Evolutionary conservation across 2,888 invertebrate species (phyloP).

Genomic region (Andrena praecox): DNA sequence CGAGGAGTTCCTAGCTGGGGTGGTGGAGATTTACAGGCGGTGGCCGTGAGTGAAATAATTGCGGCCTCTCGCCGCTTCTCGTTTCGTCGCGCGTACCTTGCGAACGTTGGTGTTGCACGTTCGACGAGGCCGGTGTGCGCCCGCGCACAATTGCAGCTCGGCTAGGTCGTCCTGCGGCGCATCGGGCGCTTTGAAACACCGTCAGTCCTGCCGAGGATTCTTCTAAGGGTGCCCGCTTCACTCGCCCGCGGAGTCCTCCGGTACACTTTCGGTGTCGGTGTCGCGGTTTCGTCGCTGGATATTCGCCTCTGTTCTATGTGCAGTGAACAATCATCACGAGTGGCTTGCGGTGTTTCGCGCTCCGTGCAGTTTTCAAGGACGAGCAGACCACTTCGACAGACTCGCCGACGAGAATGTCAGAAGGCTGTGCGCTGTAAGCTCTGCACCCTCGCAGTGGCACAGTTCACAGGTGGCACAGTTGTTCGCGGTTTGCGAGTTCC

Average conservation of each 20-base stretch:
- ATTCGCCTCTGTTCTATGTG: not conserved
- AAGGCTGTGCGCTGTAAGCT: too few relatives aligned
- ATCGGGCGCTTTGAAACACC: slow-evolving; percentile 74
- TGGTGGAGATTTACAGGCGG: slow-evolving; percentile 46
- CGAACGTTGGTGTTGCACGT: slow-evolving; percentile 41
- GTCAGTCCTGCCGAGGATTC: slow-evolving; percentile 81
- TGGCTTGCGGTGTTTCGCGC: not conserved
- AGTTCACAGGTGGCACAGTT: too few relatives aligned
- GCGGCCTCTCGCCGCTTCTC: slow-evolving; percentile 42
- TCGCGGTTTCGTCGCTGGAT: slow-evolving; percentile 27
- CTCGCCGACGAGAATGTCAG: too few relatives aligned
- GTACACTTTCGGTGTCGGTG: slow-evolving; percentile 15
- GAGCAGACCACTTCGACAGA: too few relatives aligned
- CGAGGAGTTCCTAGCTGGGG: slow-evolving; percentile 12
- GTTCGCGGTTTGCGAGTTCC: too few relatives aligned
- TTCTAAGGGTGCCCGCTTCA: slow-evolving; percentile 76
- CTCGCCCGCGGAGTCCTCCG: slow-evolving; percentile 45
- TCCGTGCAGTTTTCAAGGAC: too few relatives aligned
- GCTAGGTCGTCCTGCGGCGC: slow-evolving; percentile 76
- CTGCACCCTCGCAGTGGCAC: too few relatives aligned
- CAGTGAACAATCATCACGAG: not conserved
- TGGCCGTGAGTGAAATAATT: slow-evolving; percentile 53
- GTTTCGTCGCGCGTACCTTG: slow-evolving; percentile 34
- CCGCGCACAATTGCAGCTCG: slow-evolving; percentile 75
- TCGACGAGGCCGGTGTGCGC: slow-evolving; percentile 68